Evolutionary conservation across 2,113 vertebrate genomes (phyloP).

Genomic region (Rostratula benghalensis): DNA sequence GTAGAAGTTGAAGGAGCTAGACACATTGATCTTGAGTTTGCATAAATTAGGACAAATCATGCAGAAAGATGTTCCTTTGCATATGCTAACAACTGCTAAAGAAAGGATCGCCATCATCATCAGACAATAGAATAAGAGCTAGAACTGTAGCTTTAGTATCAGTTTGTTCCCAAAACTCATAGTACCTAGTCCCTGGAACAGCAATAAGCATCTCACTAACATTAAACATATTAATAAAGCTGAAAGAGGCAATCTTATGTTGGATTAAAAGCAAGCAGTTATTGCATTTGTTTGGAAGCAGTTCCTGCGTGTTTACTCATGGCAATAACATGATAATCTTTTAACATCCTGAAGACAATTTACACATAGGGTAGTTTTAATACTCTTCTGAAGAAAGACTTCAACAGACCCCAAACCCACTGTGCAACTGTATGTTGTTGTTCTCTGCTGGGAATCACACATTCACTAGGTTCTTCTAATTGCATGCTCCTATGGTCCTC

Average conservation of each 20-base stretch:
- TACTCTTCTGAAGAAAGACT: neutral
- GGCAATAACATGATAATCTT: neutral
- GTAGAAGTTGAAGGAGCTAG: neutral
- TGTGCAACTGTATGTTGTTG: too few relatives aligned
- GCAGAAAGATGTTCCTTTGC: neutral
- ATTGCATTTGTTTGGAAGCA: neutral
- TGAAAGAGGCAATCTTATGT: neutral
- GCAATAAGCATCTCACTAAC: neutral
- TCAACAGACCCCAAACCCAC: neutral
- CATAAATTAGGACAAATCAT: neutral
- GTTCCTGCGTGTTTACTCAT: neutral
- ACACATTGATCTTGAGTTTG: neutral
- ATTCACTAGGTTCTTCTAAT: neutral
- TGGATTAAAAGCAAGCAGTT: neutral
- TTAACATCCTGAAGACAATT: neutral
- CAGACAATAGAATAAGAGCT: neutral
- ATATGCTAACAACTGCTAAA: neutral
- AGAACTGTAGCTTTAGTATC: neutral
- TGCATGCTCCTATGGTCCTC: rapidly evolving
- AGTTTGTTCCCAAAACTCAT: neutral
- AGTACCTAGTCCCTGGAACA: neutral
- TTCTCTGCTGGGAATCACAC: neutral
- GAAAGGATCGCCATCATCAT: neutral
- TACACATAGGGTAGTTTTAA: neutral
- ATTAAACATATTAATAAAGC: neutral